Conservation (phyloP, 2,888 invertebrate species). For the Xestia ashworthii region DNA sequence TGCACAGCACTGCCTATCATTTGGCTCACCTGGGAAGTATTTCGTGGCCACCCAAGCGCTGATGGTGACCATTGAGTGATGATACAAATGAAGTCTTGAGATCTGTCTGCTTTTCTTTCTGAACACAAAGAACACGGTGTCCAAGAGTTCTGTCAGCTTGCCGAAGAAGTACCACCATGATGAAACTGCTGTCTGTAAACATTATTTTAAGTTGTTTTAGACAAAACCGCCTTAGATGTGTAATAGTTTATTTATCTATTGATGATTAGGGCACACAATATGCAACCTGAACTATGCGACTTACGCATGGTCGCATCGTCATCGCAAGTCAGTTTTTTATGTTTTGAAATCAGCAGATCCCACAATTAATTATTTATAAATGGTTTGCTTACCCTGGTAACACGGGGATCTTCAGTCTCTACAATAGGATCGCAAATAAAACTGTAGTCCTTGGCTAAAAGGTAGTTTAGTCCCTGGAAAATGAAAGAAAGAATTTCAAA, state of each 20-base stretch:
- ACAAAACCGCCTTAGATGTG: neutral
- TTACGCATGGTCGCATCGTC: too few relatives aligned
- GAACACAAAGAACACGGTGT: constrained; percentile 96
- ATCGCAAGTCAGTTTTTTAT: too few relatives aligned
- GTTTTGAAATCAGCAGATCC: neutral
- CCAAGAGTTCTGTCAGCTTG: constrained; percentile 93
- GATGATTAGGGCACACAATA: too few relatives aligned
- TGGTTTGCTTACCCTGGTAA: constrained; percentile 41
- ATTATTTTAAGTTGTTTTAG: neutral
- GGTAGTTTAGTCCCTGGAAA: constrained; percentile 56
- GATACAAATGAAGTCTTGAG: constrained; percentile 96
- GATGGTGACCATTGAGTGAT: constrained; percentile 94
- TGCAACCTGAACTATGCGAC: too few relatives aligned
- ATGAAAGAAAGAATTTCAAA: neutral
- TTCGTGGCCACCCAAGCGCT: constrained; percentile 93
- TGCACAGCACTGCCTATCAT: neutral
- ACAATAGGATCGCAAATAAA: constrained; percentile 61
- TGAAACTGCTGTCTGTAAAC: constrained; percentile 46
- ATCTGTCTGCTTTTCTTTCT: constrained; percentile 96
- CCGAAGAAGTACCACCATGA: constrained; percentile 93
- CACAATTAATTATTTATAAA: neutral
- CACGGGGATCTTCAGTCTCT: constrained; percentile 17
- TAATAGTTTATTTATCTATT: too few relatives aligned
- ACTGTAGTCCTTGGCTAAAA: constrained; percentile 48
- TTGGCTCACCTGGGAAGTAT: constrained; percentile 91